phyloP scores from a whole-genome alignment of 2,888 invertebrate species.

The Nephrotoma appendiculata region DNA sequence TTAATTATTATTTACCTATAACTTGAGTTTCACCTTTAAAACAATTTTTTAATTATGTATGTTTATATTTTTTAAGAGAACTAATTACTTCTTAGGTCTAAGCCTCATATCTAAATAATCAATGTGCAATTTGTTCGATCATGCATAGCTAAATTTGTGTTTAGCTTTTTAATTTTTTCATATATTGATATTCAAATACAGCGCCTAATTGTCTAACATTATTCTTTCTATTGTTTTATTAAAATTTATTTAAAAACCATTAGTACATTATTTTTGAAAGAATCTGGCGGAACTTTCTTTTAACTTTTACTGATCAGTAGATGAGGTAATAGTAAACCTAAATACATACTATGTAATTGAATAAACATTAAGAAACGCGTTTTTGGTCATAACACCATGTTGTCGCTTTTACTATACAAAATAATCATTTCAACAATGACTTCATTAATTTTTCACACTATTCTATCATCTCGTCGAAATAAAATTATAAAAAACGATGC shows the following conservation, averaged over 20 bases:
- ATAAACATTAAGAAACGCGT: no score
- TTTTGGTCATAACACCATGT: no score
- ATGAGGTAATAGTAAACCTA: not conserved
- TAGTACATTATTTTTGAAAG: not conserved
- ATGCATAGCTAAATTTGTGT: not conserved
- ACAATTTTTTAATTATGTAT: not conserved
- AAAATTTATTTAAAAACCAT: not conserved
- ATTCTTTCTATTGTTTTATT: not conserved
- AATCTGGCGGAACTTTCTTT: not conserved
- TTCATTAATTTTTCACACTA: no score
- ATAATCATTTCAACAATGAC: no score
- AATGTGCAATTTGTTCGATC: not conserved
- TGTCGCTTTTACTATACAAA: no score
- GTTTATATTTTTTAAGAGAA: not conserved
- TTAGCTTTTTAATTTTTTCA: not conserved
- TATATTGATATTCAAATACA: not conserved
- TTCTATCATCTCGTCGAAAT: no score
- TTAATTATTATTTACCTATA: not conserved
- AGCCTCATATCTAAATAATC: not conserved
- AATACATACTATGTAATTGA: no score
- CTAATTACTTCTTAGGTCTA: not conserved
- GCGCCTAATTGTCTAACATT: not conserved
- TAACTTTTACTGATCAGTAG: not conserved
- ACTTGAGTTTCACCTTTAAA: not conserved
- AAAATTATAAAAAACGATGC: not conserved